Percentiles rank a stretch among this genome's conserved stretches.
Evolutionary conservation across 1,140 invertebrate genomes (phyloP).

Genomic region (Neodiprion lecontei): DNA sequence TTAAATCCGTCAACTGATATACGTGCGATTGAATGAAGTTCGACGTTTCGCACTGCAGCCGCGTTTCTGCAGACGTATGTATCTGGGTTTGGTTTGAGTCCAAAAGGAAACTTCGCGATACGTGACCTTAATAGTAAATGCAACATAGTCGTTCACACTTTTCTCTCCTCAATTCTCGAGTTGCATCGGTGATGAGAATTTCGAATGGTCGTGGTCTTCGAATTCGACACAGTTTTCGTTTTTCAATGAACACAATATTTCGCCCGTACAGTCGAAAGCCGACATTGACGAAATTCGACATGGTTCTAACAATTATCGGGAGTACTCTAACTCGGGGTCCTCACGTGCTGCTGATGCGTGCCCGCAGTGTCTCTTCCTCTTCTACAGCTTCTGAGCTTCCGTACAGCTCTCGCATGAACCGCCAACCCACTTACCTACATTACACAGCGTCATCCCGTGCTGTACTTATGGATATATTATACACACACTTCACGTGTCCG

Average conservation of each 20-base stretch:
- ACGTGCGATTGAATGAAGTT: background rate
- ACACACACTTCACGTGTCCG: background rate
- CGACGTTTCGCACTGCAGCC: background rate
- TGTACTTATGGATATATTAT: background rate
- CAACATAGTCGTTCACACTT: slow-evolving; percentile 2
- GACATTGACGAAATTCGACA: background rate
- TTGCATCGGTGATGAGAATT: background rate
- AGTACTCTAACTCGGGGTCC: slow-evolving; percentile 17
- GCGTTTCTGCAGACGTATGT: no score
- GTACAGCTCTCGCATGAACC: slow-evolving; percentile 44
- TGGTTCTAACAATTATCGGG: background rate
- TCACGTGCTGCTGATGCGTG: background rate
- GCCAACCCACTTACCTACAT: slow-evolving; percentile 62
- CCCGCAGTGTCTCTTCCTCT: background rate
- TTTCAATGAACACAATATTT: background rate
- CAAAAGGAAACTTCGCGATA: background rate
- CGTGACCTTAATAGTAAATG: background rate
- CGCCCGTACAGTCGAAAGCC: background rate
- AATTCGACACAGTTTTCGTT: background rate
- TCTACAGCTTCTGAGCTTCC: slow-evolving; percentile 18
- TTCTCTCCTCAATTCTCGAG: background rate
- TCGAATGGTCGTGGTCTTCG: background rate
- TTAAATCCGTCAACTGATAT: background rate
- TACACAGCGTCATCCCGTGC: slow-evolving; percentile 30
- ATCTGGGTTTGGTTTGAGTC: background rate